These are phyloP conservation scores for Lasioglossum figueresi DNA, from an alignment of 2,888 invertebrate genomes.

Conservation along the genomic window DNA sequence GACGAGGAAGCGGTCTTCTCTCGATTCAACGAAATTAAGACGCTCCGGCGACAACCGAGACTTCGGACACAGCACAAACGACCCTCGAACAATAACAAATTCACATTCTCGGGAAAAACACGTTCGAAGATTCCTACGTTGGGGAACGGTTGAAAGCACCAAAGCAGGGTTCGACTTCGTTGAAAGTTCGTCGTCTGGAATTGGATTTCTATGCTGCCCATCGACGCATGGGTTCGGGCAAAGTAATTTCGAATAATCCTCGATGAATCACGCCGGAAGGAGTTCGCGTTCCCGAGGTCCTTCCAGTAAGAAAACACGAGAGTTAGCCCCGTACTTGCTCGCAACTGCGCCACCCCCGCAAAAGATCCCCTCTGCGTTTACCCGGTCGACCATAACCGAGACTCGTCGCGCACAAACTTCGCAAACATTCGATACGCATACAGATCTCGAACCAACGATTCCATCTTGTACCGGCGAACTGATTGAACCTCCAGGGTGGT, in stretches of 20 bases:
- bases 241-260: constrained; percentile 1
- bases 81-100: background rate
- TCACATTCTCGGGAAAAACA: background rate
- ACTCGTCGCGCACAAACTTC: background rate
- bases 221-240: background rate
- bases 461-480: constrained; percentile 30
- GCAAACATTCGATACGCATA: constrained; percentile 2
- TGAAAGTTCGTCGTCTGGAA: background rate
- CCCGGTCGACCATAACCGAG: background rate
- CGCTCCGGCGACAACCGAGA: background rate
- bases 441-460: background rate
- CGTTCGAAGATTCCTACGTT: background rate
- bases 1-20: background rate
- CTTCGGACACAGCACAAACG: background rate
- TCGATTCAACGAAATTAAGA: background rate
- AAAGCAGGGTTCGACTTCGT: background rate
- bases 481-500: constrained; percentile 29
- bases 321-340: background rate
- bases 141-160: background rate
- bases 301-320: background rate
- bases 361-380: background rate
- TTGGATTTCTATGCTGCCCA: background rate
- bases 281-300: background rate
- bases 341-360: background rate
- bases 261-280: background rate